Conservation (phyloP, 1,140 invertebrate genomes). For the Rhynchophorus ferrugineus region DNA sequence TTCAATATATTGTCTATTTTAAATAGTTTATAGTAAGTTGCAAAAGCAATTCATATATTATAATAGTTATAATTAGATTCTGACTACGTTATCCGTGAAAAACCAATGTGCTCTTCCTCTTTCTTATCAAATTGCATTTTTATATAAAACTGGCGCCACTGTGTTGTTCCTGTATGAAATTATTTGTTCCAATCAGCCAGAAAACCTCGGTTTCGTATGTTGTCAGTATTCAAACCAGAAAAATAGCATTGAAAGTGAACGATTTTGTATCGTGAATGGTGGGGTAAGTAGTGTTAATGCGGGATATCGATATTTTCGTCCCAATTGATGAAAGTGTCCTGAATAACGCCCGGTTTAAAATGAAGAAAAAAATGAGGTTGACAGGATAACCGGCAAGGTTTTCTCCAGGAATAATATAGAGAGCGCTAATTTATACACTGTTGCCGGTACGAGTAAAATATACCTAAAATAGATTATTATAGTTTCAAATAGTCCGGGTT, state of each 20-base stretch:
- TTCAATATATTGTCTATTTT: too few relatives aligned
- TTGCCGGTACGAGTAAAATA: neutral
- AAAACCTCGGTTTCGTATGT: neutral
- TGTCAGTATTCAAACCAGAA: neutral
- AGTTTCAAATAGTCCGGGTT: neutral
- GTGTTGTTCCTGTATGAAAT: neutral
- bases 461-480: neutral
- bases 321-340: neutral
- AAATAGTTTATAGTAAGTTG: too few relatives aligned
- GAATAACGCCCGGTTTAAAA: neutral
- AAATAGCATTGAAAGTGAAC: neutral
- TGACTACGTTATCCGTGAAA: too few relatives aligned
- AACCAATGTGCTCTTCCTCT: too few relatives aligned
- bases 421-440: neutral
- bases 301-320: neutral
- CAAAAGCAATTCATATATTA: too few relatives aligned
- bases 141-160: neutral
- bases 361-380: neutral
- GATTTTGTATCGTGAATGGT: neutral
- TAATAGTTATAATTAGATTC: too few relatives aligned
- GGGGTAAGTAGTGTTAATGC: neutral
- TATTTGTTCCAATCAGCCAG: constrained; percentile 2
- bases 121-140: too few relatives aligned
- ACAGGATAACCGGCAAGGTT: constrained; percentile 3
- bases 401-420: neutral